Evolutionary conservation across 2,888 invertebrate genomes (phyloP).

Genomic region (Mythimna pallens): DNA sequence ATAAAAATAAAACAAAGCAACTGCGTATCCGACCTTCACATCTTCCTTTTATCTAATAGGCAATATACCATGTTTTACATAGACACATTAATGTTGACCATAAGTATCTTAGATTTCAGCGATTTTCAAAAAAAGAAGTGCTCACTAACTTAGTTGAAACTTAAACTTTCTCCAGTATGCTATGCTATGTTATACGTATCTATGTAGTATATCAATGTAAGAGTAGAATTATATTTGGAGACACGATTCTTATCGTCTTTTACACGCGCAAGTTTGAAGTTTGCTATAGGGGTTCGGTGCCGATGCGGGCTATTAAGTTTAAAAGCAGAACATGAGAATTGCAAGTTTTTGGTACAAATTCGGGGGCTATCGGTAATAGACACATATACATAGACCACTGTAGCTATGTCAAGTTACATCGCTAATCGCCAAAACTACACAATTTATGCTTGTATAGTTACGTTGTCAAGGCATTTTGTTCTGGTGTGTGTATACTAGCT

Average conservation of each 20-base stretch:
- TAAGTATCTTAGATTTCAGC: background rate
- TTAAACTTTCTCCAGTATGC: conserved; percentile 1
- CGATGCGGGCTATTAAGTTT: conserved; percentile 44
- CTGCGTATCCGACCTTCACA: no score
- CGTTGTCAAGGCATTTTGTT: no score
- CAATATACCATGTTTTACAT: no score
- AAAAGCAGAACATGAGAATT: conserved; percentile 5
- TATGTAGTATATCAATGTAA: conserved; percentile 35
- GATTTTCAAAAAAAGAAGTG: background rate
- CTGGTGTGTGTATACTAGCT: no score
- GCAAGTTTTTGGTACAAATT: conserved; percentile 15
- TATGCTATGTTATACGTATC: conserved; percentile 2
- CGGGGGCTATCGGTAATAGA: no score
- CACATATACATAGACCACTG: no score
- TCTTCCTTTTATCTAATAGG: no score
- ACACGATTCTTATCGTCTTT: conserved; percentile 40
- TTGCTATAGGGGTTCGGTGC: conserved; percentile 42
- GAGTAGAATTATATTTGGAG: conserved; percentile 38
- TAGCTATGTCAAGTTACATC: no score
- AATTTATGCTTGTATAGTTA: no score
- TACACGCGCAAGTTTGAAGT: conserved; percentile 42
- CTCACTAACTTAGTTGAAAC: background rate
- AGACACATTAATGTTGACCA: no score
- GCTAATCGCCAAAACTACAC: no score
- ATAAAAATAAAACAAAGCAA: no score